Conservation (phyloP, 2,113 vertebrate species). For the Nibea albiflora region DNA sequence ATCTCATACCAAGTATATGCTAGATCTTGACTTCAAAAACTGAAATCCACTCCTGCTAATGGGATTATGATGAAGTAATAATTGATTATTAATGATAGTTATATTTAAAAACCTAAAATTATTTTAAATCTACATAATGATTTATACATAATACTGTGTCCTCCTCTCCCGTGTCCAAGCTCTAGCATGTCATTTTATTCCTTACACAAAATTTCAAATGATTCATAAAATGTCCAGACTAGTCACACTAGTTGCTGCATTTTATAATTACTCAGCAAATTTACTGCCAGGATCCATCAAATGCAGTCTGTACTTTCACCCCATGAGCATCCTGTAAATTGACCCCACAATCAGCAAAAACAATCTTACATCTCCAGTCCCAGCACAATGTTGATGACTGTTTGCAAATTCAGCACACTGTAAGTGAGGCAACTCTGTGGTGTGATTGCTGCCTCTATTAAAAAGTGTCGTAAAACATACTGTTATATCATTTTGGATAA, state of each 20-base stretch:
- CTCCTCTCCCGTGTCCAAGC: neutral
- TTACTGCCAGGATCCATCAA: slow-evolving; percentile 17
- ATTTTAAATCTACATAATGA: neutral
- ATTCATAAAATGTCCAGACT: slow-evolving; percentile 39
- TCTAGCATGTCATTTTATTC: neutral
- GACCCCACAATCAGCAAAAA: slow-evolving; percentile 43
- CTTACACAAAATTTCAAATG: neutral
- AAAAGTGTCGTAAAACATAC: neutral
- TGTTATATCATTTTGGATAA: neutral
- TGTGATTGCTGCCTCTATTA: neutral
- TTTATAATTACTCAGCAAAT: slow-evolving; percentile 38
- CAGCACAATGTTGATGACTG: slow-evolving; percentile 39
- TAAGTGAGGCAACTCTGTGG: too few species aligned
- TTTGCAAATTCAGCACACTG: slow-evolving; percentile 24
- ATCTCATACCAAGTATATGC: neutral
- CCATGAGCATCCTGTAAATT: slow-evolving; percentile 26
- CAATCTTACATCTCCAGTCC: slow-evolving; percentile 20
- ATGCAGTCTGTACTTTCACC: slow-evolving; percentile 32
- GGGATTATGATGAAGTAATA: neutral
- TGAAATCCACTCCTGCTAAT: neutral
- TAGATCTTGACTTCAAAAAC: neutral
- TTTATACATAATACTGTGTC: neutral
- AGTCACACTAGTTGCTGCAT: slow-evolving; percentile 9
- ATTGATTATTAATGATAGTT: too few species aligned
- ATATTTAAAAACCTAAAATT: neutral